Base-by-base conservation (phyloP, 2,113 vertebrate species). In the Hippolais icterina region DNA sequence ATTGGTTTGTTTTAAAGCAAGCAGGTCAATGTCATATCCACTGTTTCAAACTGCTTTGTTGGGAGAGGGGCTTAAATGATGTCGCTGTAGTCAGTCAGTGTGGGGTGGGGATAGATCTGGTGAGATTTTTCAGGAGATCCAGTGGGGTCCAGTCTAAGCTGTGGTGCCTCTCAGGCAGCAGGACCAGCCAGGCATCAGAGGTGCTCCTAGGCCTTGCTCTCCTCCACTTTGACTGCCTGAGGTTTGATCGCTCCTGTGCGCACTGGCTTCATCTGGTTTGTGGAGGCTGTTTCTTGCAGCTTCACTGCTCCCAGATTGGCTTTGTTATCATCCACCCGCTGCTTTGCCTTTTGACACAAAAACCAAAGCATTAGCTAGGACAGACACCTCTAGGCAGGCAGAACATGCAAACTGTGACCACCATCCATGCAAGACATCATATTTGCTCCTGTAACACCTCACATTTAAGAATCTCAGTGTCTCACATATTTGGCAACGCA, bases 161-260 rank as follows among this genome's bases (percentile, higher is more conserved):
- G 96, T 41, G 39, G 93, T 68, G 78, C 90, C 92, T 64, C 94
- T 88, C 80, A 50, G 87, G 53, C 35, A 85, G 83, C 71, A 85
- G 87, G 89, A 93, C 52, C 63, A 85, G 95, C 53, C 3, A 21
- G 83, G 35, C 35, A 94, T 57, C 65, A n/a, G 50, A 29, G 63
- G 86, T 87, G 69, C 80, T 96, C 79, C 97, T 96, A 99, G 90
- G 98, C 99, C 97, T 99, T 99, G 96, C 99, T 98, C 97, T 99
- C 99, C 97, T 99, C 99, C 96, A 99, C 98, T 97, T 99, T 99
- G 91, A 98, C 98, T 7, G 98, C 98, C 97, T 99, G 99, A 94
- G 99, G 98, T 98, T 99, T 99, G 98, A 99, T 99, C 7, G 99
- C 98, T 97, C 99, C 99, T 3, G 99, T 99, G 90, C 99, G 98